Base-by-base conservation (phyloP, 1,140 invertebrate genomes). In the Chelonus insularis region DNA sequence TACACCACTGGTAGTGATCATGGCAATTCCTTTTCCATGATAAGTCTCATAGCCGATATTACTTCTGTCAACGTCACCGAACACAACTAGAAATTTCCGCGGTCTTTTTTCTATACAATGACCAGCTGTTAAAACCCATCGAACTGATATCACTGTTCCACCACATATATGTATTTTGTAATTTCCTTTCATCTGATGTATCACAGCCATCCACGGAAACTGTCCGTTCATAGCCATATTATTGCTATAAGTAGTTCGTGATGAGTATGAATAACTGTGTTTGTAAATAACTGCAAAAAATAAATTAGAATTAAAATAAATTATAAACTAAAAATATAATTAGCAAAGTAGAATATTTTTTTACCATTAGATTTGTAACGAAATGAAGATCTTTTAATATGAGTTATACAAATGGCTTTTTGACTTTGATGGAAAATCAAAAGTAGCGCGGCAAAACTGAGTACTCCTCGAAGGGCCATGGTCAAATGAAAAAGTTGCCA, bases 111-210 rank as follows among this genome's bases (percentile, higher is more conserved):
- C 18, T 4, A 70, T 14, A 16, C 67, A 70, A 11, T 70, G 68
- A 0, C 57, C 68, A 0, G 68, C 68, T 8, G 67, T 70, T 2
- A 70, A 25, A 0, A 70, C 65, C 67, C 67, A 70, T 12, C 68
- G 61, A 0, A 7, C n/a, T 1, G 62, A 61, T 4, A 70, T 39
- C 11, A 70, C 59, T 9, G 64, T 62, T 7, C 68, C 68, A 3
- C 68, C 67, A 23, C 68, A 70, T 4, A 65, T 36, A 0, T 45
- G 21, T 7, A 39, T 20, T 2, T 36, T 11, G 16, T 60, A 57
- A 12, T 23, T 20, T 0, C 55, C 55, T 2, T 25, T 0, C 2
- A 70, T 7, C 34, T 37, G 34, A 32, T 70, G 68, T 0, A 70
- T 58, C 5, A 60, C 54, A 0, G 45, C 67, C 62, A 68, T 67